Evolutionary conservation across 2,888 invertebrate genomes (phyloP), one percentile per base, ranked within the genome.

Genomic region (Malthinus flaveolus): DNA sequence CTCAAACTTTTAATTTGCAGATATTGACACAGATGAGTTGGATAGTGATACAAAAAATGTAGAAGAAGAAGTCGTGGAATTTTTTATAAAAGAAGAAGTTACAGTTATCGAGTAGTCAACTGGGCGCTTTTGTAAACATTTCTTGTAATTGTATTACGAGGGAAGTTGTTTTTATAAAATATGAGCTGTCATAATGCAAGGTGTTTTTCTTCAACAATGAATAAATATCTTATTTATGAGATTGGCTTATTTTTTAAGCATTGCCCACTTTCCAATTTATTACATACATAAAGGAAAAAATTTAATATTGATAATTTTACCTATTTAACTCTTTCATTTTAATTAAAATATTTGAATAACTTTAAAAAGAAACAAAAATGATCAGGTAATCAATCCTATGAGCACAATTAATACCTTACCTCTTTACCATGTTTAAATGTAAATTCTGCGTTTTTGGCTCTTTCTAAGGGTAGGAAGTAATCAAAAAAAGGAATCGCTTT

Each of bases 41-140:
- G 92, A 93, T 77, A 89, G 90, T 50, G 93, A 95, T 74, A 84
- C 86, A 49, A 85, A 86, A 71, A 94, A 95, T 78, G 87, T 94
- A 72, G 95, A 95, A 78, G 97, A 97, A 77, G 97, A 97, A 83
- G 85, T 91, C 75, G 90, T 97, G 74, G 97, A 97, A 89, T 96
- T 97, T 89, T 93, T 97, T 84, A 87, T 97, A 78, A 96, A 96
- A 85, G 95, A 97, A 84, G 96, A 97, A 85, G 85, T 87, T 73
- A 89, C 87, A 12, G 79, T 87, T 69, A 83, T 92, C 76, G 92
- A 92, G 83, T 65, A 62, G 64, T 63, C 61, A 56, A 55, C 56
- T 33, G 49, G 42, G 67, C 64, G 59, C 61, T 64, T 63, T 11
- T 36, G 33, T 49, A 33, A 39, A 13, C 34, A 49, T 56, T 46